These are phyloP conservation scores for Ptyas mucosa DNA, from an alignment of 2,113 vertebrate species.

Conservation along the genomic window DNA sequence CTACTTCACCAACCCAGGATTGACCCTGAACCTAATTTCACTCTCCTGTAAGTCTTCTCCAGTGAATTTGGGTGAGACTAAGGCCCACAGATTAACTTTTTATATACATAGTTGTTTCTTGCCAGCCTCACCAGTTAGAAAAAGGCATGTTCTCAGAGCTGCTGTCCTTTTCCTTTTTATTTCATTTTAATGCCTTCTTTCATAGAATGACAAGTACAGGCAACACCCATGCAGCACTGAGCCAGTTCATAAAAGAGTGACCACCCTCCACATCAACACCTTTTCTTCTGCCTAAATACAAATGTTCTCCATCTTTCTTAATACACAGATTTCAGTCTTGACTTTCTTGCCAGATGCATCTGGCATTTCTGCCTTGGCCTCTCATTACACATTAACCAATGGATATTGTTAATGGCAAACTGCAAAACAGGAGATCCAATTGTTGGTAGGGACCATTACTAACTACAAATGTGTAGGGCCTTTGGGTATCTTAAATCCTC, in stretches of 20 bases:
- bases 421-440: not conserved
- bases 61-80: not conserved
- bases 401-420: not conserved
- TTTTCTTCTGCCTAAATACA: not conserved
- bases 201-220: not conserved
- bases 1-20: too few species aligned
- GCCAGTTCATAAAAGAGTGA: not conserved
- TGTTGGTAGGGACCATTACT: not conserved
- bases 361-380: not conserved
- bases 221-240: not conserved
- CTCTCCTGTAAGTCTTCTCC: not conserved
- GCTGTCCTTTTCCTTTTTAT: not conserved
- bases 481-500: not conserved
- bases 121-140: not conserved
- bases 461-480: not conserved
- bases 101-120: not conserved
- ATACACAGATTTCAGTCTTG: not conserved
- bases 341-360: not conserved
- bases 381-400: not conserved
- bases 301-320: not conserved
- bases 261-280: too few species aligned
- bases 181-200: not conserved
- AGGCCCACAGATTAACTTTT: too few species aligned
- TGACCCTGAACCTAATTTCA: not conserved
- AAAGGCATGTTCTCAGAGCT: not conserved